Evolutionary conservation across 2,797 vertebrate genomes (phyloP).

Genomic region (Phrynocephalus vlangalii): DNA sequence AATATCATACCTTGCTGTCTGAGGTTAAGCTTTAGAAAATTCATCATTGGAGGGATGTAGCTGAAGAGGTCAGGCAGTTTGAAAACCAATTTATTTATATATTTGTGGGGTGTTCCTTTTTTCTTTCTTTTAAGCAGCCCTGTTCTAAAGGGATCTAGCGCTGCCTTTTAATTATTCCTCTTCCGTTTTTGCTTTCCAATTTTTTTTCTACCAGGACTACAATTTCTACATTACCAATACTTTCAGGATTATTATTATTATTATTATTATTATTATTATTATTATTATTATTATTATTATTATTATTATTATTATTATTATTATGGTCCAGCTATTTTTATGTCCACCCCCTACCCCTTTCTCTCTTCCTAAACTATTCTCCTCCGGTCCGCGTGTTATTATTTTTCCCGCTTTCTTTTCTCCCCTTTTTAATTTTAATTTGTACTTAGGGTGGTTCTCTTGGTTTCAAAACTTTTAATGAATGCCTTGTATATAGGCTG

Average conservation of each 20-base stretch:
- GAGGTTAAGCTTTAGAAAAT: conserved; percentile 3
- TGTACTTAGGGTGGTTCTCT: not conserved
- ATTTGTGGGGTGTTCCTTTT: too few relatives aligned
- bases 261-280: too few relatives aligned
- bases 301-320: too few relatives aligned
- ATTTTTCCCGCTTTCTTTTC: too few relatives aligned
- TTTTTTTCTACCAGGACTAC: not conserved
- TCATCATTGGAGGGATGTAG: not conserved
- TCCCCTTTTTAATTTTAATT: not conserved
- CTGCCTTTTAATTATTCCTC: not conserved
- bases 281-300: too few relatives aligned
- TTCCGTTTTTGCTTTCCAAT: not conserved
- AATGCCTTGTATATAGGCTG: not conserved
- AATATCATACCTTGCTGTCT: not conserved
- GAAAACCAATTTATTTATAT: not conserved
- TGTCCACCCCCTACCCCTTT: not conserved
- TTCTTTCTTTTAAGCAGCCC: not conserved
- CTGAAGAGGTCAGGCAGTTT: conserved; percentile 15
- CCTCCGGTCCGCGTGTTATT: not conserved
- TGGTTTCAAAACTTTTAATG: too few relatives aligned
- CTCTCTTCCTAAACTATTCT: not conserved
- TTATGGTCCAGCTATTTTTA: not conserved
- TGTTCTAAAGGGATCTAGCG: not conserved
- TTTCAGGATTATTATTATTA: not conserved
- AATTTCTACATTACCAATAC: not conserved